phyloP scores from a whole-genome alignment of 2,888 invertebrate genomes.

The Nemapogon koenigi region DNA sequence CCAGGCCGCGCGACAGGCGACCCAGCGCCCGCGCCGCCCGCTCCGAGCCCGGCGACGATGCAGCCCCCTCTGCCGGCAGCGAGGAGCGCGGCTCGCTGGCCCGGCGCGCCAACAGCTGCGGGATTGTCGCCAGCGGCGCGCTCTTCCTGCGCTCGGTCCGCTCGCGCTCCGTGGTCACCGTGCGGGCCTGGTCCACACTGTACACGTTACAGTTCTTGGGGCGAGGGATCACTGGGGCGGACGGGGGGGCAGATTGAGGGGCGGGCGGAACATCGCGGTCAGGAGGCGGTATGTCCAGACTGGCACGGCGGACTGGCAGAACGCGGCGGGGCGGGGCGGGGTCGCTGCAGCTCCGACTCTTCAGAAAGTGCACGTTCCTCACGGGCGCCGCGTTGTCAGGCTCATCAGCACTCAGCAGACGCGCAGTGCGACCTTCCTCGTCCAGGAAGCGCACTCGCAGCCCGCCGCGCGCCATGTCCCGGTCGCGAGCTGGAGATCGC shows the following conservation, averaged over 20 bases:
- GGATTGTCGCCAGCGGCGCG: slow-evolving; percentile 39
- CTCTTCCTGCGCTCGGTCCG: slow-evolving; percentile 46
- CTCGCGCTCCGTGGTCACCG: slow-evolving; percentile 39
- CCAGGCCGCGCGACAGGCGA: slow-evolving; percentile 73
- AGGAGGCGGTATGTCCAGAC: no score
- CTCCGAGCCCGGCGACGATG: slow-evolving; percentile 54
- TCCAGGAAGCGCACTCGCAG: slow-evolving; percentile 53
- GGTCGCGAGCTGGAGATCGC: no score
- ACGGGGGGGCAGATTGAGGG: slow-evolving; percentile 47
- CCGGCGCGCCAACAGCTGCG: slow-evolving; percentile 41
- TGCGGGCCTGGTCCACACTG: slow-evolving; percentile 58
- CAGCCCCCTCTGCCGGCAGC: slow-evolving; percentile 45
- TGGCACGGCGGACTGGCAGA: slow-evolving; percentile 41
- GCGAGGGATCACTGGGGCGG: slow-evolving; percentile 36
- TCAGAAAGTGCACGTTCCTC: slow-evolving; percentile 56
- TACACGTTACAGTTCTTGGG: slow-evolving; percentile 58
- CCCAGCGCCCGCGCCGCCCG: slow-evolving; percentile 74
- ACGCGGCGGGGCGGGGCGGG: slow-evolving; percentile 53
- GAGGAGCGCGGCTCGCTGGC: slow-evolving; percentile 33
- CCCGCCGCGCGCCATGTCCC: no score
- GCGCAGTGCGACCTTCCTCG: slow-evolving; percentile 56
- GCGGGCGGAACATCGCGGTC: slow-evolving; percentile 38
- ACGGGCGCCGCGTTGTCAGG: slow-evolving; percentile 49
- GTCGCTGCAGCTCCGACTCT: slow-evolving; percentile 58
- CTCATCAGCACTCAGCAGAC: slow-evolving; percentile 52